Evolutionary conservation across 2,113 vertebrate genomes (phyloP).

Genomic region (Tachuris rubrigastra): DNA sequence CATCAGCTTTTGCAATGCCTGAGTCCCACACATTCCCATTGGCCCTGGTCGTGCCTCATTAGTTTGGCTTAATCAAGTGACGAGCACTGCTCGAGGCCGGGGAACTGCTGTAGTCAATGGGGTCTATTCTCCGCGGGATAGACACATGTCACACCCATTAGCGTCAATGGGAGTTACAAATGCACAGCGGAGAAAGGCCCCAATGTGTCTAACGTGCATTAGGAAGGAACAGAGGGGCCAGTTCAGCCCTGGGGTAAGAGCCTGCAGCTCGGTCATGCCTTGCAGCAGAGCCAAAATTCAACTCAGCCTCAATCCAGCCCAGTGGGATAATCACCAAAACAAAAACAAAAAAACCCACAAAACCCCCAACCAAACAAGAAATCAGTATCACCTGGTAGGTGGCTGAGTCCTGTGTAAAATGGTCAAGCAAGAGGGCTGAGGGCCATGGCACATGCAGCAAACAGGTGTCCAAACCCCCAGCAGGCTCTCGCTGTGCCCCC

Average conservation of each 20-base stretch:
- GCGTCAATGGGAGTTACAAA: conserved; percentile 28
- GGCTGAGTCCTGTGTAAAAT: rapidly evolving
- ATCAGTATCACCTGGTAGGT: background rate
- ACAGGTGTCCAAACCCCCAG: background rate
- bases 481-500: rapidly evolving
- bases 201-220: conserved; percentile 15
- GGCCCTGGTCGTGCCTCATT: conserved; percentile 53
- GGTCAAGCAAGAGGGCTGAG: background rate
- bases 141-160: conserved; percentile 69
- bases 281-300: background rate
- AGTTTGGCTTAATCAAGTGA: conserved; percentile 70
- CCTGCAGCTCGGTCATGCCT: background rate
- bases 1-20: background rate
- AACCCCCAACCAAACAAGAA: background rate
- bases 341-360: background rate
- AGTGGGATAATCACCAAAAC: background rate
- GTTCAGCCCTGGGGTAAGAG: conserved; percentile 11
- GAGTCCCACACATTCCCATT: conserved; percentile 27
- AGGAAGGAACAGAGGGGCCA: background rate
- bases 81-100: background rate
- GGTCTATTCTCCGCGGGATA: conserved; percentile 55
- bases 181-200: conserved; percentile 19
- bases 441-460: background rate
- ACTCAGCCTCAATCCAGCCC: background rate
- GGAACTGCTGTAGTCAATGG: conserved; percentile 40